Conservation (phyloP, 2,888 invertebrate genomes). For the Rotaria magnacalcarata region DNA sequence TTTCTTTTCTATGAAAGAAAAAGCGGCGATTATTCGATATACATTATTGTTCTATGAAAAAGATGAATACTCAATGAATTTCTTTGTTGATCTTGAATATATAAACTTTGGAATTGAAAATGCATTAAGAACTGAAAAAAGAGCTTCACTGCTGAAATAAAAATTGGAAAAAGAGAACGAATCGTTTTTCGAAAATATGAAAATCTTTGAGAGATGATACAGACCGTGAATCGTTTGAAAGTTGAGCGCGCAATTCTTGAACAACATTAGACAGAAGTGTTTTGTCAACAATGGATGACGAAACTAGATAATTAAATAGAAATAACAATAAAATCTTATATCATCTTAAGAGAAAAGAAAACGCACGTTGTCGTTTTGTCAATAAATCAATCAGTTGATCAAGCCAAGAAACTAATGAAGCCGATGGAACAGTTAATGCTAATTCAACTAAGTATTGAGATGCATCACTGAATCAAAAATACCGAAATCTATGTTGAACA, state of each 20-base stretch:
- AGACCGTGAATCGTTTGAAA: slow-evolving; percentile 33
- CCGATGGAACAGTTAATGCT: not conserved
- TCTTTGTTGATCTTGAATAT: slow-evolving; percentile 19
- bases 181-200: too few species aligned
- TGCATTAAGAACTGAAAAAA: slow-evolving; percentile 1
- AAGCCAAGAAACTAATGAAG: slow-evolving; percentile 55
- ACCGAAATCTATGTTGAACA: not conserved
- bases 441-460: slow-evolving; percentile 11
- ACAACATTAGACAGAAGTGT: not conserved
- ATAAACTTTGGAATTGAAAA: not conserved
- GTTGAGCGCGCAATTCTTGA: slow-evolving; percentile 18
- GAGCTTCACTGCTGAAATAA: not conserved
- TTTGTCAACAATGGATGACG: not conserved
- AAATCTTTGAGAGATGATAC: not conserved
- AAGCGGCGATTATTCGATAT: not conserved
- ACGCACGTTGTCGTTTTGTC: slow-evolving; percentile 43
- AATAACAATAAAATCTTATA: too few species aligned
- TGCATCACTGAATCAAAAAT: not conserved
- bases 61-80: not conserved
- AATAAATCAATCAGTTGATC: slow-evolving; percentile 69
- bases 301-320: not conserved
- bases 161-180: not conserved
- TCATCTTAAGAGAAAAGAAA: not conserved
- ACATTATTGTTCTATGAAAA: not conserved
- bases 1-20: not conserved